Percentiles rank a stretch among this genome's conserved stretches.
phyloP scores from a whole-genome alignment of 2,888 invertebrate genomes.

The Hedychridium roseum region DNA sequence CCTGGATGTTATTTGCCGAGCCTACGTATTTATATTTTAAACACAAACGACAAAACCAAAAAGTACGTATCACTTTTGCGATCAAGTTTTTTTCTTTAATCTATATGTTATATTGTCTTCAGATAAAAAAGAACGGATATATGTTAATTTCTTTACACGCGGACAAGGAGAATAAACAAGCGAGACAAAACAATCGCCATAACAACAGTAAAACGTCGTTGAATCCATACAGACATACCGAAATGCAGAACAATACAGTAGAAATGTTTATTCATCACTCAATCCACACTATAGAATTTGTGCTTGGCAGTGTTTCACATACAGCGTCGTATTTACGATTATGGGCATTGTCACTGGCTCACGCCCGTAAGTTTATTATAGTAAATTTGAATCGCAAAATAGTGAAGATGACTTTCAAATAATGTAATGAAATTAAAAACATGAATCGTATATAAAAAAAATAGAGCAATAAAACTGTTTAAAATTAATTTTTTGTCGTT shows the following conservation, averaged over 20 bases:
- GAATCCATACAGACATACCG: neutral
- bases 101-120: neutral
- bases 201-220: neutral
- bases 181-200: too few relatives aligned
- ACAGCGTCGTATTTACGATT: constrained; percentile 98
- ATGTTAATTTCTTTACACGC: neutral
- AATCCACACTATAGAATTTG: constrained; percentile 99
- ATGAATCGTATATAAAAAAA: too few relatives aligned
- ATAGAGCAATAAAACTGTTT: too few relatives aligned
- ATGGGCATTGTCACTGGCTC: constrained; percentile 98
- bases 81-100: too few relatives aligned
- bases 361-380: constrained; percentile 92
- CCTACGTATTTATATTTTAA: too few relatives aligned
- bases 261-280: constrained; percentile 81
- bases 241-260: too few relatives aligned
- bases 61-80: too few relatives aligned
- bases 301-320: constrained; percentile 96
- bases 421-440: too few relatives aligned
- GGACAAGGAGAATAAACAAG: neutral
- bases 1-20: constrained; percentile 93
- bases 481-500: too few relatives aligned
- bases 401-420: too few relatives aligned
- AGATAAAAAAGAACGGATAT: neutral
- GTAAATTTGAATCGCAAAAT: too few relatives aligned
- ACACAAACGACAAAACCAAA: too few relatives aligned